phyloP scores from a whole-genome alignment of 2,113 vertebrate species.

The Thunnus thynnus region DNA sequence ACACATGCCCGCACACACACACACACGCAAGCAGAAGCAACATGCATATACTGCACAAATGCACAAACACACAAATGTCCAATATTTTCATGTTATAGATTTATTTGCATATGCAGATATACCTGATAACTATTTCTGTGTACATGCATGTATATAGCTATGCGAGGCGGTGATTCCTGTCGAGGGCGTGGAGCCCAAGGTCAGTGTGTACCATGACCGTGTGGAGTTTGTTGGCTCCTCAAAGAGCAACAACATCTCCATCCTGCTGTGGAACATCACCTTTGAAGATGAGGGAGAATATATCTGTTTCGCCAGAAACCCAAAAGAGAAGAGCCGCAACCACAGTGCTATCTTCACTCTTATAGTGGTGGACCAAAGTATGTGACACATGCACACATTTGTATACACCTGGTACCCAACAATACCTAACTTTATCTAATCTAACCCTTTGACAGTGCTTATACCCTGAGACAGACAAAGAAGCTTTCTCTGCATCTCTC shows the following conservation, averaged over 20 bases:
- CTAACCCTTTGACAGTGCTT: background rate
- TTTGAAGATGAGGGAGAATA: conserved; percentile 92
- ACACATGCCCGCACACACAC: background rate
- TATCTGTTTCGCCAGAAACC: conserved; percentile 91
- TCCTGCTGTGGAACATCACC: conserved; percentile 89
- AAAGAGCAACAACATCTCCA: conserved; percentile 90
- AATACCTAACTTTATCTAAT: background rate
- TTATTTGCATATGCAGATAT: background rate
- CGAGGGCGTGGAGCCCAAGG: conserved; percentile 77
- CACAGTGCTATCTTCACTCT: conserved; percentile 89
- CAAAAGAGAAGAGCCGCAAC: conserved; percentile 88
- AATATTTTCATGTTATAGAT: background rate
- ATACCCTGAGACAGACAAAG: background rate
- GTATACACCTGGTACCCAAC: conserved; percentile 12
- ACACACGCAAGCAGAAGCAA: background rate
- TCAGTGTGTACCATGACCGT: conserved; percentile 73
- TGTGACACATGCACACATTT: conserved; percentile 62
- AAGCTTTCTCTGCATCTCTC: conserved; percentile 6
- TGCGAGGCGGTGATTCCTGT: conserved; percentile 83
- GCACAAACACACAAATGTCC: background rate
- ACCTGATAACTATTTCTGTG: conserved; percentile 13
- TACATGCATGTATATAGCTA: conserved; percentile 76
- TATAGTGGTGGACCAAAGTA: conserved; percentile 91
- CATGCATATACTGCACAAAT: background rate
- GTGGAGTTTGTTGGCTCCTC: conserved; percentile 89